Evolutionary conservation across 2,113 vertebrate species (phyloP).

Genomic region (Coptodon bakossiorum): DNA sequence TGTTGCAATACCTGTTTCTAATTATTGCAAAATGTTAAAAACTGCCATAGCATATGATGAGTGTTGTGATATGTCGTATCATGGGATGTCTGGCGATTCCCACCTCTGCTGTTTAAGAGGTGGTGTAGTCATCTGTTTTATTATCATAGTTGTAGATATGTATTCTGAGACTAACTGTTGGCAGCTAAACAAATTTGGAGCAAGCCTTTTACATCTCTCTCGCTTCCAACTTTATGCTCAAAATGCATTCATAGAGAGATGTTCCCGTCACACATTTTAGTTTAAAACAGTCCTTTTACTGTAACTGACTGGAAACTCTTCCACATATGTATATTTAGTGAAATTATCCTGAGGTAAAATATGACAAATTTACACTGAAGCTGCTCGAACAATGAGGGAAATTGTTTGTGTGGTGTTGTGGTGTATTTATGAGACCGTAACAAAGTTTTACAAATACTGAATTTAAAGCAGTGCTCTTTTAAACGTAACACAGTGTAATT

Average conservation of each 20-base stretch:
- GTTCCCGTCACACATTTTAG: background rate
- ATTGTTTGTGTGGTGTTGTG: background rate
- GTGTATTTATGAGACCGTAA: background rate
- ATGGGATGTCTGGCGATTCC: background rate
- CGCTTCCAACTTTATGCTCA: background rate
- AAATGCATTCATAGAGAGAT: background rate
- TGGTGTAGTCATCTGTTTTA: background rate
- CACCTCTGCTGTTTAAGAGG: background rate
- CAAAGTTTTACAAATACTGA: background rate
- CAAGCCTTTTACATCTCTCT: background rate
- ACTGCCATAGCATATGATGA: background rate
- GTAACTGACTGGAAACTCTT: background rate
- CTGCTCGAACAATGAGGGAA: background rate
- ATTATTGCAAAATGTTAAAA: background rate
- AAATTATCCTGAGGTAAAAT: background rate
- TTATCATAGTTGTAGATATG: background rate
- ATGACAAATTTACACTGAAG: background rate
- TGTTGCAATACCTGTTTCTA: background rate
- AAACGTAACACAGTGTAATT: background rate
- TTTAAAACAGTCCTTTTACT: background rate
- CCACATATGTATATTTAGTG: too few relatives aligned
- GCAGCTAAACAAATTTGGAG: background rate
- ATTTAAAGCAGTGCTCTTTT: background rate
- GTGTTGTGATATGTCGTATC: background rate
- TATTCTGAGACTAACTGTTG: background rate